Evolutionary conservation across 1,140 invertebrate genomes (phyloP), one percentile per base, ranked within the genome.

Genomic region (Lepidotrigona ventralis): DNA sequence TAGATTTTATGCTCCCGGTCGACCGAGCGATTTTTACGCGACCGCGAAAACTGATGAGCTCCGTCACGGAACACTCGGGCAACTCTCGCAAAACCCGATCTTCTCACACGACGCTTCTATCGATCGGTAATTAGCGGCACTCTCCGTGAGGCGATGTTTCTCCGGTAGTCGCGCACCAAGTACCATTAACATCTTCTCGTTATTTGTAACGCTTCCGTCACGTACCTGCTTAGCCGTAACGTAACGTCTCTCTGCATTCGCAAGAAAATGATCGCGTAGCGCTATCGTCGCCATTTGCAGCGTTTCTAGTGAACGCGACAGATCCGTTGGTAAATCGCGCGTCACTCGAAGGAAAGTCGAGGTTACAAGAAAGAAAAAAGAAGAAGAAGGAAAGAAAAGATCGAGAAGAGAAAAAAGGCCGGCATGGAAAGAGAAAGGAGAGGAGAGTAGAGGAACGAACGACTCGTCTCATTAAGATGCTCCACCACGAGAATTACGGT

Each of bases 381-480:
- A 15, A 23, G 14, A 66, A 51, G 54, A 9, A 19, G 9, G 33
- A 56, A 70, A 46, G 54, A 29, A 64, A 15, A 72, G 53, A 70
- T 17, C 8, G 9, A 68, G 51, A 54, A 33, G 39, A 46, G 6
- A 46, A 8, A 46, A 46, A 33, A 46, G 39, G 8, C 14, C n/a
- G 9, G 9, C n/a, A 60, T n/a, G 11, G n/a, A 66, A 29, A 26
- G 46, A 77, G 14, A 63, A 21, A n/a, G 23, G 6, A 15, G 29
- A 9, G 14, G 12, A 46, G 29, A 53, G 21, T 6, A 51, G 39
- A 14, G 33, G 15, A 46, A 21, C 21, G 33, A 12, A 51, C 53
- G 84, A 73, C 79, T 86, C 39, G 74, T 89, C 90, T 91, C 91
- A 91, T 92, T 91, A 91, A 92, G 88, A 68, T 81, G 82, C 84